A percentile compares a stretch with the other conserved stretches of the same genome.
Evolutionary conservation across 2,797 vertebrate genomes (phyloP).

Genomic region (Moxostoma hubbsi): DNA sequence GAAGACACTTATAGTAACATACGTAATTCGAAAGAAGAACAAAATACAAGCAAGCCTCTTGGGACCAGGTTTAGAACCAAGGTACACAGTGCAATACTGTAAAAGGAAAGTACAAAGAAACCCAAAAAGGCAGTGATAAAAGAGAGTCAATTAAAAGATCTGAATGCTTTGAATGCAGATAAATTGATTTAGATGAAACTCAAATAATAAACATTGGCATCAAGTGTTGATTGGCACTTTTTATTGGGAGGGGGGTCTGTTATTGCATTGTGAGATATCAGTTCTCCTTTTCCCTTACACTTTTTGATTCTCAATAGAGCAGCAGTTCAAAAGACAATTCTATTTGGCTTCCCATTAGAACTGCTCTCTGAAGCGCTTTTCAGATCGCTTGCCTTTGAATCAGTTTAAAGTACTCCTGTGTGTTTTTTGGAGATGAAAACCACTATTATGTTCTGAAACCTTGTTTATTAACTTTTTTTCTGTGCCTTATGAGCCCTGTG

Average conservation of each 20-base stretch:
- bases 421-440: constrained; percentile 66
- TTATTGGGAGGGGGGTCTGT: constrained; percentile 67
- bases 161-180: constrained; percentile 71
- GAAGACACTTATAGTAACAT: constrained; percentile 35
- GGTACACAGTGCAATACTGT: constrained; percentile 44
- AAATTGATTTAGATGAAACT: constrained; percentile 66
- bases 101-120: constrained; percentile 21
- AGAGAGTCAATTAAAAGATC: constrained; percentile 64
- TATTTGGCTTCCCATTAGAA: constrained; percentile 68
- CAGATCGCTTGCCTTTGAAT: constrained; percentile 67
- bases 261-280: constrained; percentile 71
- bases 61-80: constrained; percentile 50
- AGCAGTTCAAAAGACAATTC: constrained; percentile 72
- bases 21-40: constrained; percentile 49
- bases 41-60: constrained; percentile 39
- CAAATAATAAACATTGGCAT: constrained; percentile 73
- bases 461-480: constrained; percentile 24
- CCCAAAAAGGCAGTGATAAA: constrained; percentile 61
- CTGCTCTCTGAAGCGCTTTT: constrained; percentile 66
- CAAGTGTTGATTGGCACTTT: constrained; percentile 74
- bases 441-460: constrained; percentile 49
- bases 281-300: constrained; percentile 71
- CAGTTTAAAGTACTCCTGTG: constrained; percentile 70
- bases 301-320: constrained; percentile 73
- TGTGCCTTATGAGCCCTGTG: constrained; percentile 19